A percentile compares a stretch with the other conserved stretches of the same genome.
Evolutionary conservation across 2,888 invertebrate species (phyloP).

Genomic region (Cantharis nigra): DNA sequence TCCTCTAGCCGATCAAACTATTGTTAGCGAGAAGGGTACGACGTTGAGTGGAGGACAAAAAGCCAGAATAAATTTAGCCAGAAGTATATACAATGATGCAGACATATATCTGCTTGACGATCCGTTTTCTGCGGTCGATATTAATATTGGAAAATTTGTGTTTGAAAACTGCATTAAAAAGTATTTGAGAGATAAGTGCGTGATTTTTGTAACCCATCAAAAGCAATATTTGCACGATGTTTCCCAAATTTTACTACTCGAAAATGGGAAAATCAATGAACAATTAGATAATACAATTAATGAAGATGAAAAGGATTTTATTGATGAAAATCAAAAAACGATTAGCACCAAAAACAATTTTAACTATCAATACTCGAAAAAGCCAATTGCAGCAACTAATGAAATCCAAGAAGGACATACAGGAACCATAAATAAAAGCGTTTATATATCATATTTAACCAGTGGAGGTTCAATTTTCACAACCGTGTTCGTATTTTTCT

Average conservation of each 20-base stretch:
- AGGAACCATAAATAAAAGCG: slow-evolving; percentile 29
- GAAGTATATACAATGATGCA: slow-evolving; percentile 79
- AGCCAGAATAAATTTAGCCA: slow-evolving; percentile 81
- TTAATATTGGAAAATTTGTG: slow-evolving; percentile 81
- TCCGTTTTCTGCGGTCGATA: slow-evolving; percentile 87
- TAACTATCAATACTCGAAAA: background rate
- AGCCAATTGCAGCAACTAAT: background rate
- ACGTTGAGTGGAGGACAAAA: slow-evolving; percentile 78
- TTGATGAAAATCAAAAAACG: background rate
- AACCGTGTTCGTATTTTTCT: slow-evolving; percentile 63
- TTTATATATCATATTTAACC: slow-evolving; percentile 71
- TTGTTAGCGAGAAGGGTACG: slow-evolving; percentile 76
- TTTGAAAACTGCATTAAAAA: slow-evolving; percentile 76
- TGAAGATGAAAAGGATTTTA: background rate
- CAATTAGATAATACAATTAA: background rate
- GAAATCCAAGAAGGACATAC: background rate
- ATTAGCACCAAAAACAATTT: background rate
- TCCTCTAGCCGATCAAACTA: slow-evolving; percentile 71
- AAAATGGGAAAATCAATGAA: slow-evolving; percentile 59
- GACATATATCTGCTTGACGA: slow-evolving; percentile 86
- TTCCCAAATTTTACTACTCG: slow-evolving; percentile 59
- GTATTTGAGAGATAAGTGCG: slow-evolving; percentile 67
- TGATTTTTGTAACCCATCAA: slow-evolving; percentile 75
- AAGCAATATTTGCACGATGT: slow-evolving; percentile 64
- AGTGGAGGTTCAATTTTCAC: slow-evolving; percentile 72